A percentile compares a stretch with the other conserved stretches of the same genome.
phyloP scores from a whole-genome alignment of 2,113 vertebrate species.

The Ia io region DNA sequence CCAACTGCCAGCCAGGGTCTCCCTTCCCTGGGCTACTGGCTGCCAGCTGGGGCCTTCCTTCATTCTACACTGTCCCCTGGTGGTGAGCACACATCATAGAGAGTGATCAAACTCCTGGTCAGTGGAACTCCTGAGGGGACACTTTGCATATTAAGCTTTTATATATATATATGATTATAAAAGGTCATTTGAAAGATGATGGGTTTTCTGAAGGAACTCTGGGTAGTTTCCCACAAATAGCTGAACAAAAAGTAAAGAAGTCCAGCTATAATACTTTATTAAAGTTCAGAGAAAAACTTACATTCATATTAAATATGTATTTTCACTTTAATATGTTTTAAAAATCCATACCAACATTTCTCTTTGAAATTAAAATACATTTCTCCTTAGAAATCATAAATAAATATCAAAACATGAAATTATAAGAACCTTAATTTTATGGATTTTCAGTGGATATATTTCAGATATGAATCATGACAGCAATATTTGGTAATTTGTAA shows the following conservation, averaged over 20 bases:
- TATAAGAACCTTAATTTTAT: not conserved
- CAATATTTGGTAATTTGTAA: not conserved
- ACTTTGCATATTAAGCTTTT: no score
- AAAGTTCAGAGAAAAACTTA: not conserved
- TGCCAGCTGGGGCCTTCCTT: no score
- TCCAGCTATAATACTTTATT: constrained; percentile 40
- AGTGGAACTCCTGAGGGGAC: no score
- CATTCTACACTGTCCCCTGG: no score
- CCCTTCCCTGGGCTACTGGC: no score
- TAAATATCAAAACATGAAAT: not conserved
- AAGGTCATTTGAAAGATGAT: not conserved
- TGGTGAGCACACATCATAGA: no score
- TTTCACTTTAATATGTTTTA: not conserved
- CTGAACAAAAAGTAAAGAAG: not conserved
- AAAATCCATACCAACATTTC: not conserved
- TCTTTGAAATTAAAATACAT: not conserved
- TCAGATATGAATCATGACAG: not conserved
- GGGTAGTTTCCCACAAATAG: not conserved
- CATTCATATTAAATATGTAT: not conserved
- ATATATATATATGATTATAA: not conserved
- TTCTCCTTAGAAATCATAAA: not conserved
- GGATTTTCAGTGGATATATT: not conserved
- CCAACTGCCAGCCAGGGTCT: no score
- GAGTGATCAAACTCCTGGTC: no score
- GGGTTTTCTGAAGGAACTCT: not conserved